These are phyloP conservation scores for Rhagonycha fulva DNA, from an alignment of 2,888 invertebrate species.

Conservation along the genomic window DNA sequence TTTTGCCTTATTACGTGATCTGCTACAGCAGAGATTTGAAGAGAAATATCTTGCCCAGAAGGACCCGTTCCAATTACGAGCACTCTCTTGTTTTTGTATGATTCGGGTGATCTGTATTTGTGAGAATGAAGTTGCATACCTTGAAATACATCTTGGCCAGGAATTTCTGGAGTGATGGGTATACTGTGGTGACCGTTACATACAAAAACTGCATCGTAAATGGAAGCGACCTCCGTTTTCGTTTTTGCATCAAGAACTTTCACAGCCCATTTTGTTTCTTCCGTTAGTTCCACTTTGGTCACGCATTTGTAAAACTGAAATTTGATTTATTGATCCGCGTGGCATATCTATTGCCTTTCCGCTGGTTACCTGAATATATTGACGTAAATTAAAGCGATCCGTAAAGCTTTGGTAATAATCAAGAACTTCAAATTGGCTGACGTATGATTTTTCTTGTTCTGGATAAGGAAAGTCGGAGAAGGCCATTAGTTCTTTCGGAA, in stretches of 20 bases:
- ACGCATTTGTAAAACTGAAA: constrained; percentile 43
- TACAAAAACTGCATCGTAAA: constrained; percentile 77
- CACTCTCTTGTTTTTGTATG: constrained; percentile 69
- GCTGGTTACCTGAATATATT: constrained; percentile 64
- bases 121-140: constrained; percentile 75
- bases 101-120: constrained; percentile 74
- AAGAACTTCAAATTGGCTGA: constrained; percentile 68
- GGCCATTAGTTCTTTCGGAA: constrained; percentile 70
- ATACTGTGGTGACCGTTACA: constrained; percentile 23
- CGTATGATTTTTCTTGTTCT: constrained; percentile 64
- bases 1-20: constrained; percentile 11
- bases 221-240: constrained; percentile 48
- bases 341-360: constrained; percentile 23
- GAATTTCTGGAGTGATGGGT: constrained; percentile 67
- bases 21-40: constrained; percentile 31
- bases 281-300: constrained; percentile 37
- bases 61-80: constrained; percentile 86
- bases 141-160: constrained; percentile 67
- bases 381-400: constrained; percentile 63
- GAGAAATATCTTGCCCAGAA: constrained; percentile 79
- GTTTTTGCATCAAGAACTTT: constrained; percentile 60
- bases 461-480: constrained; percentile 72
- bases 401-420: constrained; percentile 72
- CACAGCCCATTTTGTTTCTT: constrained; percentile 63
- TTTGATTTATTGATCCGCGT: not conserved